phyloP scores from a whole-genome alignment of 1,140 invertebrate genomes.

The Neuroterus valhalla region DNA sequence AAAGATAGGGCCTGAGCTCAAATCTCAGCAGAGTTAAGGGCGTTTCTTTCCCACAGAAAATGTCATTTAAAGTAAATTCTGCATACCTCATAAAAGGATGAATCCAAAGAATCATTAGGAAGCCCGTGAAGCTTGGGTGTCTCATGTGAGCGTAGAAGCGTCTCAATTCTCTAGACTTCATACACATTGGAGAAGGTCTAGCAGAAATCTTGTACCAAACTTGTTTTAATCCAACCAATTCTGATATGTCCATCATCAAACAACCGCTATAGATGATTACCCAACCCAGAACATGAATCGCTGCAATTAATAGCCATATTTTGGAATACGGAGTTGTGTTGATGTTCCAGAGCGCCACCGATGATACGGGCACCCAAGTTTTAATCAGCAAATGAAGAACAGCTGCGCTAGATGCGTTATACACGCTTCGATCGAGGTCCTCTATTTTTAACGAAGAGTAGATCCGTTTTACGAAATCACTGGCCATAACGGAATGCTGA shows the following conservation, averaged over 20 bases:
- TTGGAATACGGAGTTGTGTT: slow-evolving; percentile 64
- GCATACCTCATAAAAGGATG: slow-evolving; percentile 76
- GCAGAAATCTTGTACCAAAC: slow-evolving; percentile 74
- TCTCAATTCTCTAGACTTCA: slow-evolving; percentile 72
- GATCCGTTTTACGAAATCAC: slow-evolving; percentile 66
- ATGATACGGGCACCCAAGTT: slow-evolving; percentile 71
- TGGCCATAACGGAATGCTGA: slow-evolving; percentile 75
- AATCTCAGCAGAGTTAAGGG: too few species aligned
- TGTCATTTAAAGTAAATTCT: slow-evolving; percentile 39
- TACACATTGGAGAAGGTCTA: slow-evolving; percentile 67
- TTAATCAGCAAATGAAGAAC: slow-evolving; percentile 64
- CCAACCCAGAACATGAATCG: slow-evolving; percentile 77
- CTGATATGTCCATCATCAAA: slow-evolving; percentile 79
- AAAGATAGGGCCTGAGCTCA: too few species aligned
- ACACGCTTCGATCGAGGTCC: slow-evolving; percentile 74
- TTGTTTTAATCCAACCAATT: slow-evolving; percentile 79
- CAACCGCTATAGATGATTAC: slow-evolving; percentile 78
- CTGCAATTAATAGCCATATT: slow-evolving; percentile 72
- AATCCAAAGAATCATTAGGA: slow-evolving; percentile 75
- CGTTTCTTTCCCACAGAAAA: too few species aligned
- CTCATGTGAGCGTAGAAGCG: slow-evolving; percentile 75
- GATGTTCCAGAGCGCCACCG: slow-evolving; percentile 73
- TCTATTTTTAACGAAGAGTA: slow-evolving; percentile 66
- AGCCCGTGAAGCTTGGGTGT: slow-evolving; percentile 76
- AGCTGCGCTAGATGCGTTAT: slow-evolving; percentile 65